A percentile compares a stretch with the other conserved stretches of the same genome.
phyloP scores from a whole-genome alignment of 92 coral and sea anemone genomes.

The Ricordea florida region DNA sequence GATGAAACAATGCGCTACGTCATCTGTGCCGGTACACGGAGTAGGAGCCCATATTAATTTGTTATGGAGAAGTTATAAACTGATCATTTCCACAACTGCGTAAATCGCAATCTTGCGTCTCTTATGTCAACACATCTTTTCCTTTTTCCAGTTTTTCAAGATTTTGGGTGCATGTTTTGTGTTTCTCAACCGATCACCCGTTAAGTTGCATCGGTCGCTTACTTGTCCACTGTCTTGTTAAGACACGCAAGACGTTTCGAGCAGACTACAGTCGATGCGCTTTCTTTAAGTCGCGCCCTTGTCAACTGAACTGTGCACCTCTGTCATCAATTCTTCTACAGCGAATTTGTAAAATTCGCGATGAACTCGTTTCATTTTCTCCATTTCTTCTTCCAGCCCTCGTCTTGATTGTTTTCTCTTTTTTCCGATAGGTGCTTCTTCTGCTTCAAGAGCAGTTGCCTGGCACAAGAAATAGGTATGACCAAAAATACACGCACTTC shows the following conservation, averaged over 20 bases:
- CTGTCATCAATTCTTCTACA: constrained; percentile 64
- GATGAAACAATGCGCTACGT: too few relatives aligned
- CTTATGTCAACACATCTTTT: too few relatives aligned
- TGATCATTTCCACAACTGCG: too few relatives aligned
- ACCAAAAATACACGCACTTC: too few relatives aligned
- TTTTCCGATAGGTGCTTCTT: not conserved
- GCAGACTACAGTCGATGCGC: not conserved
- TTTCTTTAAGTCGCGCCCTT: not conserved
- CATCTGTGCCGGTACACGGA: too few relatives aligned
- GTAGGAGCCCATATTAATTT: too few relatives aligned
- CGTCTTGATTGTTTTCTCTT: constrained; percentile 24
- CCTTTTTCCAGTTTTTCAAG: too few relatives aligned
- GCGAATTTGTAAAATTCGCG: constrained; percentile 81
- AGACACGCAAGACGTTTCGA: not conserved
- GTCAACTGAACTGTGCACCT: constrained; percentile 29
- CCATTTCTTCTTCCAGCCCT: constrained; percentile 55
- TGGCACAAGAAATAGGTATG: not conserved
- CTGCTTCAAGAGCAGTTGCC: constrained; percentile 15
- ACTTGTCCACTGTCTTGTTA: not conserved
- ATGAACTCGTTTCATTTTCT: constrained; percentile 60
- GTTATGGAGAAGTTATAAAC: too few relatives aligned
- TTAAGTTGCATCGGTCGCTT: too few relatives aligned
- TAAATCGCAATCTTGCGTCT: too few relatives aligned
- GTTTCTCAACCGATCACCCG: too few relatives aligned
- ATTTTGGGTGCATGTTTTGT: too few relatives aligned